These are phyloP conservation scores for Drosophila subobscura DNA, from an alignment of 1,140 invertebrate species.

Conservation along the genomic window DNA sequence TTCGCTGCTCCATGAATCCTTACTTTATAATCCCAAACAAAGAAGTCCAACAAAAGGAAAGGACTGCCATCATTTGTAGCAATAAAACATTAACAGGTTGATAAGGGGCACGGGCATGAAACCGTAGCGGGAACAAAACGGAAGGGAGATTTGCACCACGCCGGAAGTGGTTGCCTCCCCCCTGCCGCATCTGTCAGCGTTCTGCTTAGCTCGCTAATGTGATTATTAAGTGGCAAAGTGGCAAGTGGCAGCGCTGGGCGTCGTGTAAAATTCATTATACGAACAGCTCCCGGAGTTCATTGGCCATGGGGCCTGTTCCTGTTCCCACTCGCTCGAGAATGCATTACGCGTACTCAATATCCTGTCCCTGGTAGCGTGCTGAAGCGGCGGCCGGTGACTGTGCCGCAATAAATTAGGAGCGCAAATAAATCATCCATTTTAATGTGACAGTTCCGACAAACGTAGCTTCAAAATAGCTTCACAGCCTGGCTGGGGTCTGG, in stretches of 20 bases:
- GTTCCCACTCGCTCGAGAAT: slow-evolving; percentile 57
- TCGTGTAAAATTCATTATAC: slow-evolving; percentile 81
- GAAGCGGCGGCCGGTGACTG: slow-evolving; percentile 46
- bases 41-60: slow-evolving; percentile 9
- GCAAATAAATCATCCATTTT: slow-evolving; percentile 82
- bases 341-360: slow-evolving; percentile 79
- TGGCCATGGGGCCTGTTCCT: slow-evolving; percentile 14
- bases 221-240: slow-evolving; percentile 82
- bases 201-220: slow-evolving; percentile 77
- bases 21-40: slow-evolving; percentile 24
- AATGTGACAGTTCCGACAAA: slow-evolving; percentile 82
- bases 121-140: slow-evolving; percentile 23
- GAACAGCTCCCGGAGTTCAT: slow-evolving; percentile 38
- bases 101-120: slow-evolving; percentile 38
- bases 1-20: slow-evolving; percentile 15
- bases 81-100: slow-evolving; percentile 72
- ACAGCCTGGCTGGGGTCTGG: slow-evolving; percentile 6
- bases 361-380: slow-evolving; percentile 33
- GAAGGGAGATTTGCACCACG: background rate
- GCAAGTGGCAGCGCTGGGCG: slow-evolving; percentile 68
- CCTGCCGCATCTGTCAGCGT: slow-evolving; percentile 50
- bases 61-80: slow-evolving; percentile 57
- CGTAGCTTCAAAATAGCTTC: slow-evolving; percentile 37
- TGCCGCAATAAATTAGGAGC: slow-evolving; percentile 77
- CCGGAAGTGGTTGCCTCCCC: slow-evolving; percentile 12